These are phyloP conservation scores for Idaea dimidiata DNA, from an alignment of 2,888 invertebrate species.

Conservation along the genomic window DNA sequence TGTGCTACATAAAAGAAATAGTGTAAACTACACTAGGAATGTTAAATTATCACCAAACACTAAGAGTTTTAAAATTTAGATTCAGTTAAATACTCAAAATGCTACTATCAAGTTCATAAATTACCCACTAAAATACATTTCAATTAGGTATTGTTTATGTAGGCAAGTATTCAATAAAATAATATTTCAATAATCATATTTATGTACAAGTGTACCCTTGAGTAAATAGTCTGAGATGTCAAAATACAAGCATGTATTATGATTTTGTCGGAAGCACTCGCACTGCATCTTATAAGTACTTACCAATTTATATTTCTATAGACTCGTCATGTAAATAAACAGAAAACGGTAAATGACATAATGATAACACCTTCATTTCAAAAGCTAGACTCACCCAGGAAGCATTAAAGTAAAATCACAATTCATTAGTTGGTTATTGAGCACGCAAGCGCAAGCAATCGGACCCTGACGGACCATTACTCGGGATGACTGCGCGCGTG, in stretches of 20 bases:
- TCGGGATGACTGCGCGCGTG: constrained; percentile 76
- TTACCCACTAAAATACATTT: not conserved
- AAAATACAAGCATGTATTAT: not conserved
- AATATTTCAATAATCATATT: not conserved
- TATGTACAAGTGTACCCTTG: not conserved
- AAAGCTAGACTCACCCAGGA: constrained; percentile 65
- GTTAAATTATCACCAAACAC: no score
- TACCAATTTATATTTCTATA: constrained; percentile 1
- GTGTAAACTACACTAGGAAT: no score
- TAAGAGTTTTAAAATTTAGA: no score
- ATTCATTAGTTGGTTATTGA: constrained; percentile 74
- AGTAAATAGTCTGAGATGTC: not conserved
- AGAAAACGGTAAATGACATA: constrained; percentile 34
- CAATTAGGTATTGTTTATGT: not conserved
- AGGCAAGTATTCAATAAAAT: not conserved
- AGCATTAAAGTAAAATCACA: constrained; percentile 63
- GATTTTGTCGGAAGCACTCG: not conserved
- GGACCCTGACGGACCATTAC: constrained; percentile 68
- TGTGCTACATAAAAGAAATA: no score
- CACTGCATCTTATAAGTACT: not conserved
- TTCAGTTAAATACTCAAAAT: no score
- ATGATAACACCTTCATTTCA: constrained; percentile 46
- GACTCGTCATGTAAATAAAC: constrained; percentile 6
- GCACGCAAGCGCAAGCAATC: constrained; percentile 50
- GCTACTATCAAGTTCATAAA: no score